Evolutionary conservation across 2,888 invertebrate genomes (phyloP).

Genomic region (Dryocosmus kuriphilus): DNA sequence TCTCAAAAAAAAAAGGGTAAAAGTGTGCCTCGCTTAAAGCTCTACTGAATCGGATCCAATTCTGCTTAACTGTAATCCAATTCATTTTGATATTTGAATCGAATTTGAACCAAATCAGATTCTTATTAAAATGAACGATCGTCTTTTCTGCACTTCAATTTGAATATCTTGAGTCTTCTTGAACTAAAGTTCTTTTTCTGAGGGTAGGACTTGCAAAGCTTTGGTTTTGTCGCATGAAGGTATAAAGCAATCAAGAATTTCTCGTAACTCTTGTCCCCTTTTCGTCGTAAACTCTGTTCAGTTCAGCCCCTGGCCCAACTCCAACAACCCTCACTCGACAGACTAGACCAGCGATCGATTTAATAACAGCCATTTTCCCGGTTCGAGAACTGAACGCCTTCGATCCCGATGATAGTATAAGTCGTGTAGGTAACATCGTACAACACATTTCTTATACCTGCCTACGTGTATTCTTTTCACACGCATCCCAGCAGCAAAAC

Average conservation of each 20-base stretch:
- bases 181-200: background rate
- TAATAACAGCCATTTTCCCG: slow-evolving; percentile 76
- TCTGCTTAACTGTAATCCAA: no score
- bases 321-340: slow-evolving; percentile 60
- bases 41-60: no score
- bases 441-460: slow-evolving; percentile 20
- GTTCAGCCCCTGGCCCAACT: slow-evolving; percentile 64
- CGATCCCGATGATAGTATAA: slow-evolving; percentile 42
- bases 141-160: no score
- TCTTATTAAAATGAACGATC: no score
- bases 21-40: no score
- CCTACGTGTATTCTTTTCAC: slow-evolving; percentile 28
- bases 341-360: slow-evolving; percentile 73
- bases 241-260: slow-evolving; percentile 3
- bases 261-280: slow-evolving; percentile 52
- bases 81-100: no score
- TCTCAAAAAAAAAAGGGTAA: no score
- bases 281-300: slow-evolving; percentile 58
- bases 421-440: background rate
- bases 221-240: background rate
- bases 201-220: background rate
- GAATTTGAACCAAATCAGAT: no score
- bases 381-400: slow-evolving; percentile 64
- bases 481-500: slow-evolving; percentile 8
- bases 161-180: no score